Evolutionary conservation across 1,140 invertebrate genomes (phyloP).

Genomic region (Potamilus streckersoni): DNA sequence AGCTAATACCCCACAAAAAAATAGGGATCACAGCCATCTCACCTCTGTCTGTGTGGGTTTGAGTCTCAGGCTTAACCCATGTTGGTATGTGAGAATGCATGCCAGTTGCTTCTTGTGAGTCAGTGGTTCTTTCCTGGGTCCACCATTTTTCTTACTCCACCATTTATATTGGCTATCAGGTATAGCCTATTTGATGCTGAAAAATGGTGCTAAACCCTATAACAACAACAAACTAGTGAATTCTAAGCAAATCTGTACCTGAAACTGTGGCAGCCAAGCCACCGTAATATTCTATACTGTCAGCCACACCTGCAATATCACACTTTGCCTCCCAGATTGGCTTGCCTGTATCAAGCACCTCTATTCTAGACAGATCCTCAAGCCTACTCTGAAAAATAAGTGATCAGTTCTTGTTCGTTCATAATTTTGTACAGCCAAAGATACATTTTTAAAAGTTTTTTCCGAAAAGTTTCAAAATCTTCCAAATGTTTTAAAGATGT

Average conservation of each 20-base stretch:
- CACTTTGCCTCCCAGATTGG: slow-evolving; percentile 70
- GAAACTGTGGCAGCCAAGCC: slow-evolving; percentile 62
- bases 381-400: slow-evolving; percentile 45
- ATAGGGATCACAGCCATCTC: too few relatives aligned
- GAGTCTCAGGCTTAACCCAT: too few relatives aligned
- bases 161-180: too few relatives aligned
- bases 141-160: too few relatives aligned
- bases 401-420: neutral
- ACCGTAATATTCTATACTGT: slow-evolving; percentile 70
- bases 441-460: neutral
- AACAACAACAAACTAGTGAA: too few relatives aligned
- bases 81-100: too few relatives aligned
- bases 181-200: too few relatives aligned
- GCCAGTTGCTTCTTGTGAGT: too few relatives aligned
- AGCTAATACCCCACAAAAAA: too few relatives aligned
- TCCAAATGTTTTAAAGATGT: neutral
- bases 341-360: slow-evolving; percentile 71
- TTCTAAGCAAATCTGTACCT: slow-evolving; percentile 32
- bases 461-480: neutral
- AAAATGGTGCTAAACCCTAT: too few relatives aligned
- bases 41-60: too few relatives aligned
- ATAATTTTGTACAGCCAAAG: neutral
- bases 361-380: slow-evolving; percentile 64
- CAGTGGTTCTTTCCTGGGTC: too few relatives aligned
- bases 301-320: slow-evolving; percentile 69